These are phyloP conservation scores for Scarus forsteni DNA, from an alignment of 2,797 vertebrate species.

Conservation along the genomic window DNA sequence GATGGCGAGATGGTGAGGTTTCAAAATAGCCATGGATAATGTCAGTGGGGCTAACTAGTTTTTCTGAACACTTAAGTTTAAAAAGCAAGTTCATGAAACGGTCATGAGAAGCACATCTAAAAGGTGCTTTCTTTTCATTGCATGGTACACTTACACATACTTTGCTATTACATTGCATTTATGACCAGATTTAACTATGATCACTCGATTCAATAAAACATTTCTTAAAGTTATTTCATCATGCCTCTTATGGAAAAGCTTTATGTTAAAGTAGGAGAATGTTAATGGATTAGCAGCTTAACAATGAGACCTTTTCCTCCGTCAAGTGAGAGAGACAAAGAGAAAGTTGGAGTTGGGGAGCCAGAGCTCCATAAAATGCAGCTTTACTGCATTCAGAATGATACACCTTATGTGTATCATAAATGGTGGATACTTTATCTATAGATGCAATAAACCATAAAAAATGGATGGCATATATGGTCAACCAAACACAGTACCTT, in stretches of 20 bases:
- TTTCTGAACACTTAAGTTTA: constrained; percentile 20
- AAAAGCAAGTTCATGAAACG: constrained; percentile 30
- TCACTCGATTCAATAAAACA: not conserved
- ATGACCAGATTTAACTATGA: not conserved
- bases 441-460: constrained; percentile 80
- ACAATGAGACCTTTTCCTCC: constrained; percentile 1
- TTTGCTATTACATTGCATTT: not conserved
- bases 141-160: not conserved
- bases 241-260: too few relatives aligned
- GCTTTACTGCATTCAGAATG: constrained; percentile 84
- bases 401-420: constrained; percentile 85
- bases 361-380: constrained; percentile 77
- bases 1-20: constrained; percentile 41
- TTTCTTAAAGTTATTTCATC: not conserved
- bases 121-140: not conserved
- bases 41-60: constrained; percentile 24
- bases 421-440: constrained; percentile 82
- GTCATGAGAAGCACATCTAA: not conserved
- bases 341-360: constrained; percentile 53
- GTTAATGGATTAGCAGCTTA: constrained; percentile 46
- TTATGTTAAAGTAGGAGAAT: constrained; percentile 36
- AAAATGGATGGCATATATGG: constrained; percentile 81
- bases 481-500: constrained; percentile 77
- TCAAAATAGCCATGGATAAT: constrained; percentile 31
- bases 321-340: constrained; percentile 22